Conservation (phyloP, 2,888 invertebrate species). For the Metacarcinus magister region DNA sequence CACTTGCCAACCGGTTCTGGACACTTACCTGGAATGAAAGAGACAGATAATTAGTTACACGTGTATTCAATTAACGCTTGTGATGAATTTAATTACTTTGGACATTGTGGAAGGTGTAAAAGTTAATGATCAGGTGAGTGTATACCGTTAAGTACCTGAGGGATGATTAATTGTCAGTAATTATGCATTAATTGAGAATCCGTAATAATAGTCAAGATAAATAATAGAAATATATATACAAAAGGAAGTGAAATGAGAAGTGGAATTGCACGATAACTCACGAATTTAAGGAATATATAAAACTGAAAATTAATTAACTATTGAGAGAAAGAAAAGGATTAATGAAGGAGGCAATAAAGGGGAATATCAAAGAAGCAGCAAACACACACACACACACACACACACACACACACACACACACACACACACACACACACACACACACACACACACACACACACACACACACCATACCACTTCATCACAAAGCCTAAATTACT, state of each 20-base stretch:
- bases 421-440: too few species aligned
- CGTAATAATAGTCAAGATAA: background rate
- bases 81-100: background rate
- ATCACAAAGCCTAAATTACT: too few species aligned
- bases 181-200: background rate
- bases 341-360: background rate
- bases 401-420: too few species aligned
- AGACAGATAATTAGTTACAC: background rate
- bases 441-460: too few species aligned
- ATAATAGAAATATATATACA: background rate
- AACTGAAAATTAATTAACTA: too few species aligned
- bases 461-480: too few species aligned
- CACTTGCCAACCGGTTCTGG: background rate
- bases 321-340: slow-evolving; percentile 18
- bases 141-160: background rate
- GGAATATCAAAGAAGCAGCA: too few species aligned
- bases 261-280: background rate
- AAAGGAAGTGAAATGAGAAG: background rate
- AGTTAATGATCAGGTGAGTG: background rate
- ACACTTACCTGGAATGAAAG: background rate
- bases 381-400: too few species aligned
- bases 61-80: background rate
- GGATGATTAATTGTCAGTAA: background rate
- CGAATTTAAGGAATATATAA: too few species aligned
- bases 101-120: background rate